Evolutionary conservation across 2,888 invertebrate genomes (phyloP), one percentile per base, ranked within the genome.

Genomic region (Cecidostiba fungosa): DNA sequence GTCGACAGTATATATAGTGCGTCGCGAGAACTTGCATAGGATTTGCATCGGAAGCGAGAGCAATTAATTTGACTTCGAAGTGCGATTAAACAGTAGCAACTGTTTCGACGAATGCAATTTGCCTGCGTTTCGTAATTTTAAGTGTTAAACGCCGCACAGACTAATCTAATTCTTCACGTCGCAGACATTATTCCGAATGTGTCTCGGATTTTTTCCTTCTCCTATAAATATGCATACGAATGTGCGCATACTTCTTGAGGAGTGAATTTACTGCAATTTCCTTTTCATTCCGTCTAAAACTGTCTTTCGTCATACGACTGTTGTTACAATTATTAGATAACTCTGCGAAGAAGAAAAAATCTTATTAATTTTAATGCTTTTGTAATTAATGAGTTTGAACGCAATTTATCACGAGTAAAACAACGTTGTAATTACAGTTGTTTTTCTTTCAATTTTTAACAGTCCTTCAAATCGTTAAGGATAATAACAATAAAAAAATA

Each of bases 71-170:
- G 6, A 19, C 54, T 54, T n/a, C n/a, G 3, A 54, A 54, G 19
- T n/a, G 54, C 54, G 54, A 54, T 54, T 54, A 54, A 54, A n/a
- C 5, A 54, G 54, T 43, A 43, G 12, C 54, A 4, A n/a, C 19
- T 54, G 54, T 54, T n/a, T 19, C 54, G 54, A 54, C 54, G 54
- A 54, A 54, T 54, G 54, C n/a, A 54, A 54, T 54, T 54, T 54
- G 54, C 54, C 54, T 1, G 10, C 12, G 43, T 43, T 43, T 43
- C 12, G 43, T 43, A 2, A 43, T 12, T 43, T 43, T 43, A 43
- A 43, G 43, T 43, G 39, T n/a, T n/a, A 39, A 39, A 39, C 8
- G 39, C 39, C 39, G 50, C 19, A 16, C 14, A 50, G 16, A 4
- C 50, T 50, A 50, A 50, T 50, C 50, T 19, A 50, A 50, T 50